Conservation (phyloP, 2,113 vertebrate genomes). For the Chlorodrepanis virens region DNA sequence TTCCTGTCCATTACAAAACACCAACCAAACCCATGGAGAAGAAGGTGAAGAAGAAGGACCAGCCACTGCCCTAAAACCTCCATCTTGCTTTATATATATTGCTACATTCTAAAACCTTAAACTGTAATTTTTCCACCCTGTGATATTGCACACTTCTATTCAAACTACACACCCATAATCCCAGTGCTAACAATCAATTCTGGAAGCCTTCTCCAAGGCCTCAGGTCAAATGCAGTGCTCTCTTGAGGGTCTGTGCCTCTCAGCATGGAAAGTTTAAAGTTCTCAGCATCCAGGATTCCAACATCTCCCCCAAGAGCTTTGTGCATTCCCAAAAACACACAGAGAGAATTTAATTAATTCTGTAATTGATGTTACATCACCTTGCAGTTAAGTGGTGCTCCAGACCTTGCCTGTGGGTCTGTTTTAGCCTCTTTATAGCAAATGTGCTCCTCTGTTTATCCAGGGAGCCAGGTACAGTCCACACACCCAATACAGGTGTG, state of each 20-base stretch:
- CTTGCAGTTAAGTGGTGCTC: not conserved
- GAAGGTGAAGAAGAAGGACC: not conserved
- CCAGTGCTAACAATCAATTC: not conserved
- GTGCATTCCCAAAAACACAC: not conserved
- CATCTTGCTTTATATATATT: not conserved
- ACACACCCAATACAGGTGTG: rapidly evolving
- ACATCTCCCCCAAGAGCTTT: not conserved
- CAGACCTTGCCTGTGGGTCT: not conserved
- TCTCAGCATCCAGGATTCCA: not conserved
- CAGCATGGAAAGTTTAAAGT: not conserved
- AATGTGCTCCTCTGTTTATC: not conserved
- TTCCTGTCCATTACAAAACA: not conserved
- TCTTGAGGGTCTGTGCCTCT: not conserved
- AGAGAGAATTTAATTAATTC: not conserved
- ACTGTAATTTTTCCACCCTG: not conserved
- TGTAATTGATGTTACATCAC: not conserved
- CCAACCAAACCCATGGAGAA: not conserved
- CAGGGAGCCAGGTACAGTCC: not conserved
- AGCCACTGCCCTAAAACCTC: not conserved
- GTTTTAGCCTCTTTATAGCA: not conserved
- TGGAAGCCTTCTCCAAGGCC: not conserved
- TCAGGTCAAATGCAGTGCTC: not conserved
- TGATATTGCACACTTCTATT: not conserved
- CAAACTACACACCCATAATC: not conserved
- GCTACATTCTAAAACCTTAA: not conserved